A percentile compares a stretch with the other conserved stretches of the same genome.
Conservation (phyloP, 2,113 vertebrate genomes). For the Spea bombifrons region DNA sequence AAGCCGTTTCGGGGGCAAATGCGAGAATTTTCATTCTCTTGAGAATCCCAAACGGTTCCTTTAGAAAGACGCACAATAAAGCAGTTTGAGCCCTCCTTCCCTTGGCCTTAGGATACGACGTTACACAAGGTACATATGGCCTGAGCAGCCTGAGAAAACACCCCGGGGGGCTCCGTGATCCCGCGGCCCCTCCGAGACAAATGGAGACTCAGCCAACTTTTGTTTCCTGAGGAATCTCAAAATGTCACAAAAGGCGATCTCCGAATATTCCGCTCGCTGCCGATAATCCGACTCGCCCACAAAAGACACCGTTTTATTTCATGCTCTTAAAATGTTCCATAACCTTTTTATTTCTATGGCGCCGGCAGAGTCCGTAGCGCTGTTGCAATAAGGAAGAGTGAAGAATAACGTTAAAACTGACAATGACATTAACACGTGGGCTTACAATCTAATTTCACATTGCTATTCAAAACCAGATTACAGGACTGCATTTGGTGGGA, state of each 20-base stretch:
- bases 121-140: background rate
- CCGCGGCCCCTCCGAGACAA: background rate
- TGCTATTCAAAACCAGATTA: too few species aligned
- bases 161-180: background rate
- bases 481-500: too few species aligned
- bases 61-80: background rate
- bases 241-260: background rate
- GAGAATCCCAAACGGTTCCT: constrained; percentile 5
- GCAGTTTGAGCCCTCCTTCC: background rate
- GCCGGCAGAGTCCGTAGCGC: too few species aligned
- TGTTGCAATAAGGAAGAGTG: too few species aligned
- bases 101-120: background rate
- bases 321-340: too few species aligned
- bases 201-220: background rate
- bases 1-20: background rate
- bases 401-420: too few species aligned
- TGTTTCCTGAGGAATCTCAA: background rate
- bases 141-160: background rate
- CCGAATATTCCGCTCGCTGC: too few species aligned
- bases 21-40: background rate
- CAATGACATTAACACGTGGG: too few species aligned
- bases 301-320: too few species aligned
- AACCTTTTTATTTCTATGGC: too few species aligned
- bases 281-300: too few species aligned
- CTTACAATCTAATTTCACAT: too few species aligned